Evolutionary conservation across 2,888 invertebrate species (phyloP), one percentile per base, ranked within the genome.

Genomic region (Polyploca ridens): DNA sequence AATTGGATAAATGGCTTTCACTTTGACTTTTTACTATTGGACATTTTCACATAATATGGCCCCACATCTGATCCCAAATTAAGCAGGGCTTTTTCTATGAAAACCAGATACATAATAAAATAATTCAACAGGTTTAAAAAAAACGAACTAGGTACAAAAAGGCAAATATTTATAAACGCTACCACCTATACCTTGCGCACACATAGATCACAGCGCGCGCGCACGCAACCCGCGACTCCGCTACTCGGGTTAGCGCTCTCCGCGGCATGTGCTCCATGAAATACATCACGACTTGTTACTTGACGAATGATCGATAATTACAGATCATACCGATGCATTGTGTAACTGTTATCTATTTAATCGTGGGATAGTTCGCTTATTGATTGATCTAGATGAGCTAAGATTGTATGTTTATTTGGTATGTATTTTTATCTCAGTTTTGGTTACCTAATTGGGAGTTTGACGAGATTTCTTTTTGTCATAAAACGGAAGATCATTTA

Each of bases 241-340:
- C 54, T 10, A 65, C 73, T 66, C 62, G 57, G 75, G 75, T 75
- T 68, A 67, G 66, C 69, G 72, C 68, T 66, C 75, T 69, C 68
- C 58, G 65, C 58, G 76, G 73, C 68, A 74, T 72, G 73, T 66
- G 66, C 70, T 54, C 54, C 19, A 54, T 49, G 49, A n/a, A n/a
- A n/a, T 46, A 8, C n/a, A 16, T 16, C 16, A 49, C 54, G 16
- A 16, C 54, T 19, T 5, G 49, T 8, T 16, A 54, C 16, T 54
- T 8, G 54, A 54, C 46, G 46, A 46, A n/a, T 46, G 46, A 54
- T 54, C 54, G 19, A 54, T 54, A 54, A 54, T 54, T 54, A 54
- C 10, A 54, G 54, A 54, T 19, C 8, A 54, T 54, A 8, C 14
- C 19, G 16, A 46, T n/a, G n/a, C 46, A 54, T 54, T 54, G 54